phyloP scores from a whole-genome alignment of 2,888 invertebrate species.

The Drosophila hawaiiensis region DNA sequence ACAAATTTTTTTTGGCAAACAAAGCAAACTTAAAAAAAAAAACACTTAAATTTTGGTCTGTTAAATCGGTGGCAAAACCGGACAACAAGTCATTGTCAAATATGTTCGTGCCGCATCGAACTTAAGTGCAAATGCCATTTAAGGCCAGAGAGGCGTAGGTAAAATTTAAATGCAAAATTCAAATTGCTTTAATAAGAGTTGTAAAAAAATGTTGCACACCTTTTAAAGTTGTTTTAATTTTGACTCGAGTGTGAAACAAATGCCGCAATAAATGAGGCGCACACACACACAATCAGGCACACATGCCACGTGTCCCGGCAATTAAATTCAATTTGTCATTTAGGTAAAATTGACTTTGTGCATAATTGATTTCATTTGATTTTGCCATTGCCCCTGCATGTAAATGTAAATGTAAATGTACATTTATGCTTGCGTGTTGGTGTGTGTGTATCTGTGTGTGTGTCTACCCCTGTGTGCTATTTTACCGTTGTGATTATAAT shows the following conservation, averaged over 20 bases:
- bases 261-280: slow-evolving; percentile 34
- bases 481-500: slow-evolving; percentile 46
- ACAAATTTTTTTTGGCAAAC: background rate
- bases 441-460: background rate
- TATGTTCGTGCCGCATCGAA: slow-evolving; percentile 36
- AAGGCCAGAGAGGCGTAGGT: slow-evolving; percentile 28
- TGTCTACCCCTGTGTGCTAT: slow-evolving; percentile 35
- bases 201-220: slow-evolving; percentile 28
- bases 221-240: slow-evolving; percentile 18
- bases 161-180: background rate
- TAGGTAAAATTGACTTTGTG: slow-evolving; percentile 66
- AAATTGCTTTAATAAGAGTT: background rate
- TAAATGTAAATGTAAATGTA: slow-evolving; percentile 11
- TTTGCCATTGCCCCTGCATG: slow-evolving; percentile 32
- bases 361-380: slow-evolving; percentile 76
- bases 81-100: slow-evolving; percentile 68
- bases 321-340: slow-evolving; percentile 75
- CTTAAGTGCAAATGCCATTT: slow-evolving; percentile 68
- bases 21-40: slow-evolving; percentile 7
- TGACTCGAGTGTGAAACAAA: slow-evolving; percentile 9
- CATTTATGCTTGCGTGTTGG: background rate
- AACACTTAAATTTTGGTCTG: slow-evolving; percentile 11
- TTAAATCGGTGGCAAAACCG: slow-evolving; percentile 54
- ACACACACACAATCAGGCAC: slow-evolving; percentile 3
- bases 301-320: slow-evolving; percentile 55